Evolutionary conservation across 2,888 invertebrate species (phyloP), one percentile per base, ranked within the genome.

Genomic region (Pteria penguin): DNA sequence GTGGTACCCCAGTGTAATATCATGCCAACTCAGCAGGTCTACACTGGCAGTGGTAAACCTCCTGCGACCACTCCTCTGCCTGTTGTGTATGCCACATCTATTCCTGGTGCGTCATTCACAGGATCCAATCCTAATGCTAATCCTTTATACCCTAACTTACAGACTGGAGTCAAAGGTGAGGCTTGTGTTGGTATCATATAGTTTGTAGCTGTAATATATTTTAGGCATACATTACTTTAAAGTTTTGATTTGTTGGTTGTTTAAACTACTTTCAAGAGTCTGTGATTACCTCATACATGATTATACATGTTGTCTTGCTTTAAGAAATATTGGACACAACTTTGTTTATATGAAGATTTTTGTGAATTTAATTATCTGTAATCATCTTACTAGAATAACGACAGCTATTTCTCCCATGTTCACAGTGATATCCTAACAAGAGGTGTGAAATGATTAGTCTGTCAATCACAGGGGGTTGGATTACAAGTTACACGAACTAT

Each of bases 1-100:
- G 80, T 84, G 68, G 82, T 83, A 24, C 86, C 87, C 1, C 75
- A 84, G 29, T 88, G 88, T 54, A 83, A 82, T 69, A 74, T 76
- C 14, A 78, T 76, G 60, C 75, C 78, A 4, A 66, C 76, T 29
- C 45, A 76, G 14, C 72, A 73, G 22, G 58, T 67, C 26, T 75
- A 66, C 61, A 73, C 73, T 2, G 78, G 77, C 26, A 79, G 81
- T 45, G 68, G 72, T 8, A 60, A 52, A 27, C 69, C 76, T 5
- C 52, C 36, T 8, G 57, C 71, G 1, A 79, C 79, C n/a, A 76
- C 79, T 11, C 36, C 36, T 31, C 77, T 78, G 8, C 67, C 78
- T 4, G 67, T 81, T 27, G 66, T 83, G 22, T 58, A 71, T 26
- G 82, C 84, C n/a, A 82, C 82, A 11, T 80, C 78, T 29, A 65